Evolutionary conservation across 2,113 vertebrate species (phyloP).

Genomic region (Cyanoramphus novaezelandiae): DNA sequence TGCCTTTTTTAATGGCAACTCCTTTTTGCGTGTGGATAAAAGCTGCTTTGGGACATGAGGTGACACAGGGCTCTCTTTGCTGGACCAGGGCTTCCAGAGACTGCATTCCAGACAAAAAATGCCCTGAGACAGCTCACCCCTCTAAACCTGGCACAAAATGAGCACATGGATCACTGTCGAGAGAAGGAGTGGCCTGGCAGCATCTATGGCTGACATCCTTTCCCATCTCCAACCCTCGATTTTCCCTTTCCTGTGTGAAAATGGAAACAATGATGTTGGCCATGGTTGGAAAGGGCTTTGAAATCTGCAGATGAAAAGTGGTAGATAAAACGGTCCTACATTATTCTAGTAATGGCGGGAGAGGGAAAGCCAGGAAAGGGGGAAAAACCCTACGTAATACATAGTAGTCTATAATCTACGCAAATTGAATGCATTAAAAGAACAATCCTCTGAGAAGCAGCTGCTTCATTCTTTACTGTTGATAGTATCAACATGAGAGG

Average conservation of each 20-base stretch:
- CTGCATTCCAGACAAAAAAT: background rate
- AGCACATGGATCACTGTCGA: background rate
- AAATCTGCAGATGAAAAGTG: background rate
- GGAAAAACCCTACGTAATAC: background rate
- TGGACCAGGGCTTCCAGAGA: background rate
- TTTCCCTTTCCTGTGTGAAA: background rate
- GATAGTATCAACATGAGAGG: constrained; percentile 25
- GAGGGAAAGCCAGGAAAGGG: background rate
- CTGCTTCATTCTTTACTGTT: constrained; percentile 32
- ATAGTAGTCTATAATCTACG: background rate
- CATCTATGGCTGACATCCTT: background rate
- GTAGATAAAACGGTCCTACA: background rate
- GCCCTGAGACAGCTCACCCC: background rate
- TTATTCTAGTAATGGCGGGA: background rate
- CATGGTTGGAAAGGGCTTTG: background rate
- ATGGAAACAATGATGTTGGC: background rate
- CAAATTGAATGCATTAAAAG: background rate
- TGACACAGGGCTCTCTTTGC: background rate
- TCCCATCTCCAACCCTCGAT: background rate
- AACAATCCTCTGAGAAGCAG: background rate
- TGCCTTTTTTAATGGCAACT: fast-evolving
- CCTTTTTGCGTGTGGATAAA: background rate
- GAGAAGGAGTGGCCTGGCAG: background rate
- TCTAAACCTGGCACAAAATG: background rate
- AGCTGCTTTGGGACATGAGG: background rate